A percentile compares a stretch with the other conserved stretches of the same genome.
These are phyloP conservation scores for Macaria liturata DNA, from an alignment of 2,888 invertebrate species.

Conservation along the genomic window DNA sequence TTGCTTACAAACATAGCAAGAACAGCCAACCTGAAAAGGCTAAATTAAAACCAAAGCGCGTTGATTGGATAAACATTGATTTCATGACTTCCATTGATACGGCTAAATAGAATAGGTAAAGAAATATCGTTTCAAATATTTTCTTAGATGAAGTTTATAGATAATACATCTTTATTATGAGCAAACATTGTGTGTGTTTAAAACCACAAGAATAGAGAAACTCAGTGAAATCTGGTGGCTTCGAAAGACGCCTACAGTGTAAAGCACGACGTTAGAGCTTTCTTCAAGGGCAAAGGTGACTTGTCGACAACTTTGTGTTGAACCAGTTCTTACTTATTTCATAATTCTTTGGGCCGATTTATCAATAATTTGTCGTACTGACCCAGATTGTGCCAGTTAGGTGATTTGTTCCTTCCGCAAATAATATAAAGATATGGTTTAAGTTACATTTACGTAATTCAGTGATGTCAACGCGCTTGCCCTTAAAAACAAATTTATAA, in stretches of 20 bases:
- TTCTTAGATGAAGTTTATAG: too few relatives aligned
- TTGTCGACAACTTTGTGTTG: too few relatives aligned
- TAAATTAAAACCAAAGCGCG: too few relatives aligned
- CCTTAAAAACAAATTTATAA: conserved; percentile 27
- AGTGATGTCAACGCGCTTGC: conserved; percentile 25
- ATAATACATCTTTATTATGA: too few relatives aligned
- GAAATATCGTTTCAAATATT: too few relatives aligned
- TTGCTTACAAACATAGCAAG: too few relatives aligned
- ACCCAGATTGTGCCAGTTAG: background rate
- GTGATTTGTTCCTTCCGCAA: conserved; percentile 4
- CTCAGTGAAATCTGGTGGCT: conserved; percentile 24
- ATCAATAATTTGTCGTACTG: background rate
- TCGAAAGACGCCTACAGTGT: conserved; percentile 18
- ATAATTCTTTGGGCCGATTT: background rate
- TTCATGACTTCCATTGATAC: too few relatives aligned
- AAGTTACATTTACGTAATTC: conserved; percentile 19
- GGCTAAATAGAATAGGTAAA: too few relatives aligned
- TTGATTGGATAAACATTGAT: too few relatives aligned
- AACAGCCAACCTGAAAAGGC: too few relatives aligned
- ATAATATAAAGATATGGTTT: background rate
- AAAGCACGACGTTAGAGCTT: conserved; percentile 21
- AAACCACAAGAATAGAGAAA: conserved; percentile 1
- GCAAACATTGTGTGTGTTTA: too few relatives aligned
- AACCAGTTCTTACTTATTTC: too few relatives aligned
- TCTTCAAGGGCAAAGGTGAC: conserved; percentile 21